Evolutionary conservation across 2,797 vertebrate genomes (phyloP).

Genomic region (Clamator glandarius): DNA sequence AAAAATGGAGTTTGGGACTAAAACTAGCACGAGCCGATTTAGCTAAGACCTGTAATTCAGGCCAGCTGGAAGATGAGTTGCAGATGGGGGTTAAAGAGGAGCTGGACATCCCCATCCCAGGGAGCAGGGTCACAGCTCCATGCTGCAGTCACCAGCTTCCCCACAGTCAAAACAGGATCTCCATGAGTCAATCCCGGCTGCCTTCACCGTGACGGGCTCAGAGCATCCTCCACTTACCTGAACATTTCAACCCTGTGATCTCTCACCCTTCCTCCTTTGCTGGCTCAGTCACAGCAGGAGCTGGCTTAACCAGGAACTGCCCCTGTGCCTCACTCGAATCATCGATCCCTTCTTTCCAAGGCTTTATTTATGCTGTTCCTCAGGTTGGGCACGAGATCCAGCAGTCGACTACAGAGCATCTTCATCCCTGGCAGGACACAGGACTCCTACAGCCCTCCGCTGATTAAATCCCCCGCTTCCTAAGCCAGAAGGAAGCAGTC

Average conservation of each 20-base stretch:
- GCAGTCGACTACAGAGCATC: fast-evolving
- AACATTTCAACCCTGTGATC: fast-evolving
- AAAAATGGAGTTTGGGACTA: fast-evolving
- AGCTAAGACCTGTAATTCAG: too few relatives aligned
- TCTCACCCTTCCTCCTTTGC: neutral
- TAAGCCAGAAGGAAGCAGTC: neutral
- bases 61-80: too few relatives aligned
- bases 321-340: neutral
- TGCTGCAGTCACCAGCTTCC: neutral
- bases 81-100: neutral
- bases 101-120: neutral
- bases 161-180: neutral
- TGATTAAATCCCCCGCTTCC: fast-evolving
- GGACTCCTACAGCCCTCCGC: neutral
- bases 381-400: fast-evolving
- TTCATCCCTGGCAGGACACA: neutral
- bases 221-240: neutral
- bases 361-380: fast-evolving
- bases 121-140: neutral
- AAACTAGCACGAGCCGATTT: fast-evolving
- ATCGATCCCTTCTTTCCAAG: fast-evolving
- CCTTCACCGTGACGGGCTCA: neutral
- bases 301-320: neutral
- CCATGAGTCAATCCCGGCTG: neutral
- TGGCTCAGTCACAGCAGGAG: neutral